phyloP scores from a whole-genome alignment of 1,140 invertebrate genomes.

The Halotydeus destructor region DNA sequence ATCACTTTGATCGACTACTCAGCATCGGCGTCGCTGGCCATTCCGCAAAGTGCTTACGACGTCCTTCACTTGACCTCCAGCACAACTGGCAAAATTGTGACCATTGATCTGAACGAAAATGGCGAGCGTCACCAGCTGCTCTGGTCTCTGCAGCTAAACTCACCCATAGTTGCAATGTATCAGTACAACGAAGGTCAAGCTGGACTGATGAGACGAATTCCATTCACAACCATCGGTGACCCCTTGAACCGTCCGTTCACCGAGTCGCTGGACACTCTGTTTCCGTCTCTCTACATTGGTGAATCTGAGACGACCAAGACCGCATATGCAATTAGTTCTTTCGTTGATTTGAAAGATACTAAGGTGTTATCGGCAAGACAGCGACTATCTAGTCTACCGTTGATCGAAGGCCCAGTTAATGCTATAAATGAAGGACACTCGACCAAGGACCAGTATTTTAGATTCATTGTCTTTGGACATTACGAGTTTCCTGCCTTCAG shows the following conservation, averaged over 20 bases:
- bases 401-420: constrained; percentile 8
- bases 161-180: constrained; percentile 78
- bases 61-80: constrained; percentile 68
- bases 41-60: constrained; percentile 26
- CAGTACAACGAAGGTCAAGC: constrained; percentile 20
- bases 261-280: neutral
- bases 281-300: constrained; percentile 10
- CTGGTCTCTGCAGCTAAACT: constrained; percentile 66
- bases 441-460: neutral
- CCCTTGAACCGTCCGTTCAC: neutral
- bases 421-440: neutral
- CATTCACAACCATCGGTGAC: constrained; percentile 53
- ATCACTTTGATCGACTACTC: constrained; percentile 55
- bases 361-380: constrained; percentile 1
- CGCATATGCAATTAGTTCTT: constrained; percentile 3
- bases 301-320: constrained; percentile 5
- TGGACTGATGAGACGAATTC: constrained; percentile 28
- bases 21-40: constrained; percentile 22
- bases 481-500: constrained; percentile 10
- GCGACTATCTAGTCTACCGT: neutral
- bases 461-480: constrained; percentile 2
- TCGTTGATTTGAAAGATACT: constrained; percentile 7
- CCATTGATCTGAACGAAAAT: constrained; percentile 29
- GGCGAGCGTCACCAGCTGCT: constrained; percentile 40
- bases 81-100: constrained; percentile 61